Evolutionary conservation across 2,888 invertebrate species (phyloP).

Genomic region (Eumacrocentrus americanus): DNA sequence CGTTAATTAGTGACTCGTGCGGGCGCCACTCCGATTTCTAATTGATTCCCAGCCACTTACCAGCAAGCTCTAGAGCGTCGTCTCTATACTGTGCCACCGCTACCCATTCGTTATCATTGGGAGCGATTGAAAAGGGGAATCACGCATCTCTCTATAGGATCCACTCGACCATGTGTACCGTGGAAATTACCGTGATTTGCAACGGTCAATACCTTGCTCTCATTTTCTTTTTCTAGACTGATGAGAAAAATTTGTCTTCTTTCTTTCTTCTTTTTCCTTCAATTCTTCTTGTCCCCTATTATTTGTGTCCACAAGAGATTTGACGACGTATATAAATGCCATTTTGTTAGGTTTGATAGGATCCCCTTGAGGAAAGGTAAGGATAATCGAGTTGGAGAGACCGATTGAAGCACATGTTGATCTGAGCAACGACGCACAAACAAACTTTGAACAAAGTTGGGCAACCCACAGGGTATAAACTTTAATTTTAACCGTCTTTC

Average conservation of each 20-base stretch:
- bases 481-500: neutral
- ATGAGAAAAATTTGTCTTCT: neutral
- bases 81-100: neutral
- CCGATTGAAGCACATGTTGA: too few species aligned
- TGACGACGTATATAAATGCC: too few species aligned
- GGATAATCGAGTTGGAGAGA: too few species aligned
- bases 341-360: too few species aligned
- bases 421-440: too few species aligned
- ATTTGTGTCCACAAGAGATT: too few species aligned
- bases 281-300: neutral
- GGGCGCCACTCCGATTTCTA: slow-evolving; percentile 13
- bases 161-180: neutral
- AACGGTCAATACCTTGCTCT: neutral
- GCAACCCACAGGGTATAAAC: neutral
- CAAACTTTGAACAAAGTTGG: too few species aligned
- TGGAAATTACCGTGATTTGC: neutral
- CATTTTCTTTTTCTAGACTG: neutral
- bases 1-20: slow-evolving; percentile 19
- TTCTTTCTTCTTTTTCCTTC: neutral
- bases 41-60: slow-evolving; percentile 24
- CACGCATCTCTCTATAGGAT: too few species aligned
- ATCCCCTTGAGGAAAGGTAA: too few species aligned
- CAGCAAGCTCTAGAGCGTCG: neutral
- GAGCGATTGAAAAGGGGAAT: too few species aligned
- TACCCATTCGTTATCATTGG: neutral